Evolutionary conservation across 2,888 invertebrate genomes (phyloP), one percentile per base, ranked within the genome.

Genomic region (Bembecia ichneumoniformis): DNA sequence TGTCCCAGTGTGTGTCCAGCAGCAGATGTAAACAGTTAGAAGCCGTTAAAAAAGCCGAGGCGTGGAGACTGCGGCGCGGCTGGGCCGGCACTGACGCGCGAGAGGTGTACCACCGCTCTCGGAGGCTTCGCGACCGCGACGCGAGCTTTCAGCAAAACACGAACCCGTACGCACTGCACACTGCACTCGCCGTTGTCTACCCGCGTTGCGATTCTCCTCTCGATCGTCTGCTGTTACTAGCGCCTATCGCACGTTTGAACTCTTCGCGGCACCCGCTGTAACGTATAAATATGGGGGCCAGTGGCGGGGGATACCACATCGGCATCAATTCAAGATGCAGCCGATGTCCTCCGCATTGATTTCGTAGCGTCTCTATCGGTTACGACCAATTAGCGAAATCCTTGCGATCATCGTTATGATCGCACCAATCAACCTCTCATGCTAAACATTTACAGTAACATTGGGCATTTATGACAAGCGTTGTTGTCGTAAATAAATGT

Each of bases 171-270:
- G 83, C 84, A 83, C 84, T 34, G 86, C 86, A 86, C 87, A 86
- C 84, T 86, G 86, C 86, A 86, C 84, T 83, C 82, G 82, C 81
- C 82, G 77, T 77, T 74, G 77, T 77, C 76, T 79, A 81, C 76
- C 81, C 79, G 77, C 81, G 79, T 73, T 79, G 79, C 80, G 82
- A 79, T 79, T 78, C 80, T 79, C 79, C 81, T 74, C 61, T 67
- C 62, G 79, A 80, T 71, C 86, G 86, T 84, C 84, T 83, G 82
- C 83, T 82, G 84, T 83, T 73, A 74, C 67, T 82, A 78, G 74
- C 86, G 86, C 79, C 79, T 79, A 81, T 74, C 82, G 76, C 77
- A 79, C 87, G 84, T 86, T 86, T 87, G 86, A 86, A 87, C 87
- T 86, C 83, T 79, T 82, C 71, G 77, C 81, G 66, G 72, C 71